phyloP scores from a whole-genome alignment of 2,888 invertebrate genomes.

The Amphipoea lucens region DNA sequence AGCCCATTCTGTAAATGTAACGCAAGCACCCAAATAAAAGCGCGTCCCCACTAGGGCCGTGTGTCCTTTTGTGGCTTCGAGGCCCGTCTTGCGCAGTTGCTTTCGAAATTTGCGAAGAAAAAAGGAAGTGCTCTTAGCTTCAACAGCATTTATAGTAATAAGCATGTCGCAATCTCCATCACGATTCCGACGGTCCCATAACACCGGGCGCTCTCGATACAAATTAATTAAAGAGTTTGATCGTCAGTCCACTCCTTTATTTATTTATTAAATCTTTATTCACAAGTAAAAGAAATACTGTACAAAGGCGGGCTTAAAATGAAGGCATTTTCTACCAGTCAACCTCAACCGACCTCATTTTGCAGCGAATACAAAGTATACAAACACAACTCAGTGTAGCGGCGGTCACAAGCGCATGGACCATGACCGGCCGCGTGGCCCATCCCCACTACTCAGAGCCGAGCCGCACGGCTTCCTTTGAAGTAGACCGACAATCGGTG shows the following conservation, averaged over 20 bases:
- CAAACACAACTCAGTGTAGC: neutral
- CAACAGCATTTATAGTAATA: neutral
- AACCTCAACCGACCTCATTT: neutral
- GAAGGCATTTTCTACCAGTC: too few species aligned
- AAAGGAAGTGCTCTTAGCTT: neutral
- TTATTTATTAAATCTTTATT: too few species aligned
- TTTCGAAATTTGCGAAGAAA: too few species aligned
- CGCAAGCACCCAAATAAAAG: neutral
- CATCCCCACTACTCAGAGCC: neutral
- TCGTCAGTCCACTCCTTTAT: neutral
- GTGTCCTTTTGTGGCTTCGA: neutral
- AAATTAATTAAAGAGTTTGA: neutral
- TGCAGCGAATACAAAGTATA: neutral
- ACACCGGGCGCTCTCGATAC: neutral
- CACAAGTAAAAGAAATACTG: too few species aligned
- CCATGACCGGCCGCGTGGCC: too few species aligned
- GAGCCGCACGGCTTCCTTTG: neutral
- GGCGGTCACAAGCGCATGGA: neutral
- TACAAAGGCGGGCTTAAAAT: too few species aligned
- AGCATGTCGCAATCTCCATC: neutral
- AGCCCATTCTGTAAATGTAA: too few species aligned
- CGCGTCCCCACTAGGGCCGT: neutral
- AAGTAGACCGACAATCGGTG: neutral
- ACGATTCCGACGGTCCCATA: neutral
- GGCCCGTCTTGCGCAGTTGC: neutral